Evolutionary conservation across 2,888 invertebrate genomes (phyloP).

Genomic region (Ormyrus thymus): DNA sequence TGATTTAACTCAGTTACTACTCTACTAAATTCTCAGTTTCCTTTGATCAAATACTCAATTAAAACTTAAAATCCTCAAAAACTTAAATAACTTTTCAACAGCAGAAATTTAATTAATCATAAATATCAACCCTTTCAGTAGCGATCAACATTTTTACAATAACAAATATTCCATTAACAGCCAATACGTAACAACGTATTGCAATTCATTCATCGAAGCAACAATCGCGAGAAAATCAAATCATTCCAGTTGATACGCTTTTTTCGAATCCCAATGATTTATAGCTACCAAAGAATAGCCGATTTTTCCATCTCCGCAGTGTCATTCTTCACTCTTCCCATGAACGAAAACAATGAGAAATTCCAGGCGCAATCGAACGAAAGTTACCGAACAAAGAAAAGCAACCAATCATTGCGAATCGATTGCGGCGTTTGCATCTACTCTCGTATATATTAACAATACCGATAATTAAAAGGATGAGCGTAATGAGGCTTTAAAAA

Average conservation of each 20-base stretch:
- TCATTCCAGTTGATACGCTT: neutral
- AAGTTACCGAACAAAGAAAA: constrained; percentile 40
- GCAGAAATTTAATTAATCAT: too few relatives aligned
- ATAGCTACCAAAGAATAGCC: constrained; percentile 5
- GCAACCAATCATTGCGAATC: constrained; percentile 46
- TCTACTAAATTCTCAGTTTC: too few relatives aligned
- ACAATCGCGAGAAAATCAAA: too few relatives aligned
- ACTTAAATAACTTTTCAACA: too few relatives aligned
- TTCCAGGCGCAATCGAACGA: constrained; percentile 21
- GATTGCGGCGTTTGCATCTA: constrained; percentile 22
- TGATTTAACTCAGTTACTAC: too few relatives aligned
- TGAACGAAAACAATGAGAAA: constrained; percentile 28
- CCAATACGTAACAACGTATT: neutral
- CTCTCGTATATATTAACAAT: constrained; percentile 28
- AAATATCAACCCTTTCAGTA: neutral
- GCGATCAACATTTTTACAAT: neutral
- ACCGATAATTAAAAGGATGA: constrained; percentile 4
- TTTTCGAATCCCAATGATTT: constrained; percentile 23
- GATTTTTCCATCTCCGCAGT: constrained; percentile 6
- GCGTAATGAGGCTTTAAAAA: constrained; percentile 3
- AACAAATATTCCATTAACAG: constrained; percentile 14
- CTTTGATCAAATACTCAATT: too few relatives aligned
- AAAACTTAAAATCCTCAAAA: too few relatives aligned
- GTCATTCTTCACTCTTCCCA: constrained; percentile 19
- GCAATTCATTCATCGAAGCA: neutral